phyloP scores from a whole-genome alignment of 2,113 vertebrate genomes.

The Narcine bancroftii region DNA sequence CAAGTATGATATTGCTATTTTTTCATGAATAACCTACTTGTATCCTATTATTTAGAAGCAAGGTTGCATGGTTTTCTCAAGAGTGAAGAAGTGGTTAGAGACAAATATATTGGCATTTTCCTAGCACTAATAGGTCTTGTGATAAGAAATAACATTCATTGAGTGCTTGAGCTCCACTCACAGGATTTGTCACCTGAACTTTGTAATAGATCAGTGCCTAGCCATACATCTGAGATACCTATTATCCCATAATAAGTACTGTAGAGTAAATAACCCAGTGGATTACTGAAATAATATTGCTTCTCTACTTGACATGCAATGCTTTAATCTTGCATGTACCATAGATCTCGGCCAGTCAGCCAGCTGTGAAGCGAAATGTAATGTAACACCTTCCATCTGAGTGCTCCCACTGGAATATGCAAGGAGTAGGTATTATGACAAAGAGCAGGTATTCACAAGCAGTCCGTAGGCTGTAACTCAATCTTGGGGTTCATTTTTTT shows the following conservation, averaged over 20 bases:
- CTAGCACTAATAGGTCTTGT: not conserved
- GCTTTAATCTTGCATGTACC: not conserved
- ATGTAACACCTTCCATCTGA: not conserved
- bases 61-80: not conserved
- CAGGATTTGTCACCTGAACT: not conserved
- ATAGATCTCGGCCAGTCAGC: not conserved
- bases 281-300: conserved; percentile 16
- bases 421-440: not conserved
- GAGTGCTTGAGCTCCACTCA: not conserved
- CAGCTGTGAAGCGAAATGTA: not conserved
- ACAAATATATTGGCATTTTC: not conserved
- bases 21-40: not conserved
- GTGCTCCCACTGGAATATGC: no score
- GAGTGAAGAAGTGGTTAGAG: not conserved
- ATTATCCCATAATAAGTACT: conserved; percentile 14
- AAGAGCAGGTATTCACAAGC: conserved; percentile 12
- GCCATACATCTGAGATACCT: not conserved
- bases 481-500: conserved; percentile 20
- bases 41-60: not conserved
- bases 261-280: not conserved
- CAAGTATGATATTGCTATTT: not conserved
- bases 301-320: conserved; percentile 3
- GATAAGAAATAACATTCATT: not conserved
- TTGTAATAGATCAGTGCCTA: not conserved
- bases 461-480: not conserved